phyloP scores from a whole-genome alignment of 1,140 invertebrate genomes.

The Calosoma granatense region DNA sequence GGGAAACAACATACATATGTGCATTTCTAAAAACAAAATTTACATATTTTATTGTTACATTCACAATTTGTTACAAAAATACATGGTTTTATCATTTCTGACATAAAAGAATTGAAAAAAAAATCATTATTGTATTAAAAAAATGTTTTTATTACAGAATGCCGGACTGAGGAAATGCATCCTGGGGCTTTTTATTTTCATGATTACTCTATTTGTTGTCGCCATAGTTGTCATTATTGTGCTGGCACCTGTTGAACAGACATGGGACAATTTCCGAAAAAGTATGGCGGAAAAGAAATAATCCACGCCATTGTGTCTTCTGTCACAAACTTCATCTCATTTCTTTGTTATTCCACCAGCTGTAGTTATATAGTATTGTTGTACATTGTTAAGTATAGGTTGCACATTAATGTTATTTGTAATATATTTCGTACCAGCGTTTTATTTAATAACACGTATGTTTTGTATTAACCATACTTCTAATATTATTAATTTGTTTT shows the following conservation, averaged over 20 bases:
- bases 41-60: constrained; percentile 13
- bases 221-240: constrained; percentile 61
- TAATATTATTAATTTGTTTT: too few species aligned
- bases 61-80: constrained; percentile 3
- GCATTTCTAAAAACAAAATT: too few species aligned
- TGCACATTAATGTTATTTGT: background rate
- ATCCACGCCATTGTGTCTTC: background rate
- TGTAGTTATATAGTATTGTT: background rate
- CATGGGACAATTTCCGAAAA: constrained; percentile 21
- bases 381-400: background rate
- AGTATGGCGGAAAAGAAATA: background rate
- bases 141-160: too few species aligned
- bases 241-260: constrained; percentile 60
- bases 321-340: background rate
- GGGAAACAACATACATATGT: too few species aligned
- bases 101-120: constrained; percentile 10
- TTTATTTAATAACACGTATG: too few species aligned
- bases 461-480: too few species aligned
- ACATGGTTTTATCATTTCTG: background rate
- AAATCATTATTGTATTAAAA: constrained; percentile 20
- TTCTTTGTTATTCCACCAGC: background rate
- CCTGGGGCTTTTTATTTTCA: constrained; percentile 60
- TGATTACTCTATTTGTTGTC: constrained; percentile 49
- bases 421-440: too few species aligned
- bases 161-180: constrained; percentile 60